These are phyloP conservation scores for Papilio machaon DNA, from an alignment of 1,140 invertebrate species.

Conservation along the genomic window DNA sequence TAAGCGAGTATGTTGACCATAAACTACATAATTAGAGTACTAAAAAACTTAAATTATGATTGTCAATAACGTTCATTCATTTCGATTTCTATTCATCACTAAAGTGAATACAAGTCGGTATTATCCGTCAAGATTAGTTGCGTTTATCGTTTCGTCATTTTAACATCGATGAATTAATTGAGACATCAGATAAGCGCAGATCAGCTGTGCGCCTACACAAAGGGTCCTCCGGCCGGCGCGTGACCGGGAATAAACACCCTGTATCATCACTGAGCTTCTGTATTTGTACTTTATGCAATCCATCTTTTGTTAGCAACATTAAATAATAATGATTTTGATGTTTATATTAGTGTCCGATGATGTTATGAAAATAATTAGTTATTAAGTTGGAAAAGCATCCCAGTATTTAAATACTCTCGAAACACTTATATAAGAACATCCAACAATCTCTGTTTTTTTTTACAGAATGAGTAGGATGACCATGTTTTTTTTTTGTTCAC, in stretches of 20 bases:
- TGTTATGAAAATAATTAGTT: background rate
- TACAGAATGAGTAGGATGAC: too few species aligned
- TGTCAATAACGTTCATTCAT: too few species aligned
- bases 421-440: too few species aligned
- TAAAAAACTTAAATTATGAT: too few species aligned
- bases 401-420: too few species aligned
- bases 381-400: too few species aligned
- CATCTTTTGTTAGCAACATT: conserved; percentile 1
- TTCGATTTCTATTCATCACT: background rate
- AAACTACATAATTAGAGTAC: too few species aligned
- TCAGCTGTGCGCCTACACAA: conserved; percentile 58
- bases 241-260: conserved; percentile 62
- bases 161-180: conserved; percentile 68
- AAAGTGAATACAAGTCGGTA: background rate
- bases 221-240: conserved; percentile 55
- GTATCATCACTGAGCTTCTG: background rate
- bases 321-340: background rate
- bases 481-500: too few species aligned
- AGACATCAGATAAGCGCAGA: conserved; percentile 69
- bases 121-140: conserved; percentile 28
- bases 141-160: conserved; percentile 30
- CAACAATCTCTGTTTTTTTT: too few species aligned
- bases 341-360: background rate
- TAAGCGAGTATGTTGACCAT: too few species aligned
- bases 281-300: background rate